Percentiles rank a stretch among this genome's conserved stretches.
Conservation (phyloP, 2,888 invertebrate genomes). For the Agrochola circellaris region DNA sequence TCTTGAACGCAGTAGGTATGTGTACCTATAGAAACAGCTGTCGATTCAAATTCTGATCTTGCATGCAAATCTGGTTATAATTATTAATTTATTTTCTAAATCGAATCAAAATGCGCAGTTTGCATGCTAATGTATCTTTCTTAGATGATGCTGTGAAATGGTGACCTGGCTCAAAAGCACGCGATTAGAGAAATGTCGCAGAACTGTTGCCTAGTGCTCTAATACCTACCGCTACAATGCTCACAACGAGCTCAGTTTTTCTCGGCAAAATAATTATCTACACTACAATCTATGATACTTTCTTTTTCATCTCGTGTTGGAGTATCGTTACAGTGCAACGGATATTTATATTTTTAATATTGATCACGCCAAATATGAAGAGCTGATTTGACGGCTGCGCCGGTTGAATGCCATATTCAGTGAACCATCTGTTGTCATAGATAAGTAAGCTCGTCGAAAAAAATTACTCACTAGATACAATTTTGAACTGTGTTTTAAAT, state of each 20-base stretch:
- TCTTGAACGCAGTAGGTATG: neutral
- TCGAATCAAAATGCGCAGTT: slow-evolving; percentile 35
- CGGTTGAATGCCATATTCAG: slow-evolving; percentile 56
- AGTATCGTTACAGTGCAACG: slow-evolving; percentile 47
- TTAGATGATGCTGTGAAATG: slow-evolving; percentile 36
- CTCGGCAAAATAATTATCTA: slow-evolving; percentile 49
- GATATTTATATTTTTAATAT: slow-evolving; percentile 46
- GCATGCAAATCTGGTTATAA: slow-evolving; percentile 24
- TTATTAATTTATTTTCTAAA: slow-evolving; percentile 42
- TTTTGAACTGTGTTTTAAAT: slow-evolving; percentile 12
- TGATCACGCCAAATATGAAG: slow-evolving; percentile 56
- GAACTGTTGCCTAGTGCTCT: slow-evolving; percentile 39
- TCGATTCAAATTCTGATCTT: slow-evolving; percentile 1
- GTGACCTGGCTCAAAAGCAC: slow-evolving; percentile 55
- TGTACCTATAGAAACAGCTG: slow-evolving; percentile 7
- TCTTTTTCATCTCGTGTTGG: slow-evolving; percentile 62
- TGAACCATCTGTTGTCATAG: slow-evolving; percentile 61
- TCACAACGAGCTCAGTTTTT: slow-evolving; percentile 48
- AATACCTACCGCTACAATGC: slow-evolving; percentile 42
- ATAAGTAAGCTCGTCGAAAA: slow-evolving; percentile 2
- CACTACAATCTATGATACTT: slow-evolving; percentile 52
- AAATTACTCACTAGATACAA: slow-evolving; percentile 22
- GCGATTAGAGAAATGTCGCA: slow-evolving; percentile 57
- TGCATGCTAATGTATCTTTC: slow-evolving; percentile 41
- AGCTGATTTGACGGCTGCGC: slow-evolving; percentile 42